Evolutionary conservation across 2,113 vertebrate genomes (phyloP), one percentile per base, ranked within the genome.

Genomic region (Zapornia atra): DNA sequence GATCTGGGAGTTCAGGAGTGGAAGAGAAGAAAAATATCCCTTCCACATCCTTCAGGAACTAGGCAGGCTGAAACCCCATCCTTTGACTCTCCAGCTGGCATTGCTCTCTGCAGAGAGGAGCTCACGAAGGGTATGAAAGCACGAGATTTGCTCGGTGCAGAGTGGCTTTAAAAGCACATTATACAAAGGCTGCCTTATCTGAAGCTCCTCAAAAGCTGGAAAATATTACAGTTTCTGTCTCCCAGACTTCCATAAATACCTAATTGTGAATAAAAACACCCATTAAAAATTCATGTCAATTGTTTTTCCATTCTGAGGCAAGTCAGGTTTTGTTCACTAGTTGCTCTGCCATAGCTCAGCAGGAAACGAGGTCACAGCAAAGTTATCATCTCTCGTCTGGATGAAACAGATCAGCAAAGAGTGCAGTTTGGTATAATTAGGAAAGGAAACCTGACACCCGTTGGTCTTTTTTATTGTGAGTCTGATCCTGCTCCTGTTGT

Each of bases 241-340:
- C 78, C 31, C 22, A 82, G 65, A 44, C 83, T 89, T 54, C 73
- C 61, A 73, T 65, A 94, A 94, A 91, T 92, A 94, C 70, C 76
- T 89, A 96, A 94, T 87, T 85, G 80, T 94, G 86, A 94, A 76
- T 89, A 95, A 89, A 96, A 95, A 16, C 44, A 61, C 11, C 24
- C 40, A 71, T 21, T 87, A 95, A 96, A 93, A 91, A 94, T 94
- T 90, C 44, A 90, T 66, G 90, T 59, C 76, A 82, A 89, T 54
- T 82, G 61, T 89, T 89, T 87, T 95, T 94, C 86, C 20, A 4
- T 94, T 92, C 65, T 36, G 24, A 89, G 66, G 73, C 70, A 85
- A 91, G 57, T 33, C 68, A 65, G 33, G 82, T 54, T 90, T 93
- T 94, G 75, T 80, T 95, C 88, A 64, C 85, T n/a, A 38, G 76